Evolutionary conservation across 2,888 invertebrate genomes (phyloP), one percentile per base, ranked within the genome.

Genomic region (Elgonia sp.): DNA sequence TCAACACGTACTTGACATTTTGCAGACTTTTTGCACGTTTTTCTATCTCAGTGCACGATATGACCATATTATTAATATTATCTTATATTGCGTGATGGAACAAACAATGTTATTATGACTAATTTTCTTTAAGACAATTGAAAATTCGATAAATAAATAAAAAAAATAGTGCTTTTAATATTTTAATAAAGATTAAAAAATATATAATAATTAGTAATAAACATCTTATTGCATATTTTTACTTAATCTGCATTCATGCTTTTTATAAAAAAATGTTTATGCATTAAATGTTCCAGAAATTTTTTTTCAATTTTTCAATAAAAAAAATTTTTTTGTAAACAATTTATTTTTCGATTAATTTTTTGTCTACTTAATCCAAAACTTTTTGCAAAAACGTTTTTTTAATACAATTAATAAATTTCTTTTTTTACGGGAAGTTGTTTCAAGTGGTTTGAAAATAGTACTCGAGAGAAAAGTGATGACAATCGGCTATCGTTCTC

Each of bases 401-500:
- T 46, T 46, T 46, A 14, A 46, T 46, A 46, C 14, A 14, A 14
- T 46, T 55, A 14, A 55, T 55, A n/a, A n/a, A 55, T 18, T 55
- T 55, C 18, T 42, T 76, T 57, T 75, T 81, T 20, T 39, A n/a
- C 18, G 42, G 29, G 42, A 57, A 65, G 42, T 84, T 72, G 20
- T 21, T 67, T 72, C 42, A 60, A 63, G 87, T 81, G 81, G 85
- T 70, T 75, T 57, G 55, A 42, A 83, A 29, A 83, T 77, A 63
- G 82, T 62, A 76, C 82, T 65, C 29, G 53, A 82, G 70, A 88
- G 89, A 86, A 91, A 90, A 90, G 87, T 88, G 90, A 91, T 89
- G 90, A 91, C 89, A 87, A 88, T 89, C 87, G 87, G 75, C 87
- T 89, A 89, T 85, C 89, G 89, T 83, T 85, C 84, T 90, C 70